Base-by-base conservation (phyloP, 2,797 vertebrate genomes). In the Poliocrania exsul region DNA sequence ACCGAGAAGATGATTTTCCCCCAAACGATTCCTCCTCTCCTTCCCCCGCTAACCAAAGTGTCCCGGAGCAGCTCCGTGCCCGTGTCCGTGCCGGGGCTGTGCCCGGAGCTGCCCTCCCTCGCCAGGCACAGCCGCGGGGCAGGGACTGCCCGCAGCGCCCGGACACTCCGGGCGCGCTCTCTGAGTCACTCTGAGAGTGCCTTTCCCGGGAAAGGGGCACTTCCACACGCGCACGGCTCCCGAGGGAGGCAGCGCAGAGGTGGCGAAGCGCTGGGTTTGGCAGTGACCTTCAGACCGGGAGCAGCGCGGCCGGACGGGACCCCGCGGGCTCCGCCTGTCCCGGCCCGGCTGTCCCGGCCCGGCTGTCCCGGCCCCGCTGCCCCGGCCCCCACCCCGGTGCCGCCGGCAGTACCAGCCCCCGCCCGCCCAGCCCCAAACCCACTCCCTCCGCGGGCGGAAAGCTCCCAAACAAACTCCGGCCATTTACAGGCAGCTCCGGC, bases 221-320 rank as follows among this genome's bases (percentile, higher is more conserved):
- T 92, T 87, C 93, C 82, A 70, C 85, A 92, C 35, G 33, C 61
- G 56, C 84, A 6, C 33, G 11, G 11, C 84, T 75, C 57, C 20
- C 26, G 44, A 60, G 49, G 61, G 40, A 40, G 40, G 40, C 40
- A 38, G 51, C 21, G 23, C 60, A 17, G 67, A 70, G 67, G 42
- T 40, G 73, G 49, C 17, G 53, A 92, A 9, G 81, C 1, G 50
- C 91, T 51, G 87, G 25, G 6, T 70, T 50, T 24, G 88, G 92
- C 92, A 85, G 87, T 64, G 88, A 95, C 94, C 90, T 95, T 95
- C 93, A 91, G 31, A 1, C 70, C 26, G 81, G 35, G 53, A 50
- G 4, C 44, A 19, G 57, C 65, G 11, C 79, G 16, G 77, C 38
- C 81, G 1, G 33, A 19, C 49, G 38, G 70, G 91, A 44, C 64